Evolutionary conservation across 1,140 invertebrate species (phyloP).

Genomic region (Zaprionus capensis): DNA sequence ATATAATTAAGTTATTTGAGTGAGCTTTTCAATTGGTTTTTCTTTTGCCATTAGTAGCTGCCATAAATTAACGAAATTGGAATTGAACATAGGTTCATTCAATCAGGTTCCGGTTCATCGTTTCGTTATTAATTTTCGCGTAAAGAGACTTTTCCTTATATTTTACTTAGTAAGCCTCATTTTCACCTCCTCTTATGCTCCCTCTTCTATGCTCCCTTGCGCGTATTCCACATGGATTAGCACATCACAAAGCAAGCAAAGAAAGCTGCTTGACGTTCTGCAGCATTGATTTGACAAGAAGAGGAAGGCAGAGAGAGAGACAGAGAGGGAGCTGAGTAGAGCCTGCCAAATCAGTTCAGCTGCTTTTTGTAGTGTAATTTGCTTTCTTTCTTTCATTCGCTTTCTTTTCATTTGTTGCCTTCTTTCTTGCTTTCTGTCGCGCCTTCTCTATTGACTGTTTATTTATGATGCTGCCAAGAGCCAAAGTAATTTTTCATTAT

Average conservation of each 20-base stretch:
- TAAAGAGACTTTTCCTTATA: background rate
- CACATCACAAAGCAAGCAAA: conserved; percentile 19
- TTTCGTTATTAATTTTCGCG: conserved; percentile 72
- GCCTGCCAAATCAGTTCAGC: conserved; percentile 10
- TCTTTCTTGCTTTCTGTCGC: conserved; percentile 10
- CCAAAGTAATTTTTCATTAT: conserved; percentile 81
- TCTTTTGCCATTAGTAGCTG: conserved; percentile 48
- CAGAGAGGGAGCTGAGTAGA: no score
- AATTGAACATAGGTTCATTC: conserved; percentile 56
- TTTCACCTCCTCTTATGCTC: background rate
- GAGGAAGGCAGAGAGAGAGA: background rate
- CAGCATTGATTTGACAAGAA: conserved; percentile 56
- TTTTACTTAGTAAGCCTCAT: background rate
- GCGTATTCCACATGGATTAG: conserved; percentile 67
- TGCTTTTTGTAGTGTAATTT: conserved; percentile 1
- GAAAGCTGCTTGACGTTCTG: conserved; percentile 40
- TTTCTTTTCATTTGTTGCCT: background rate
- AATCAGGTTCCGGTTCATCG: conserved; percentile 55
- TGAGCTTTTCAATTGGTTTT: background rate
- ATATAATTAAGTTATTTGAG: background rate
- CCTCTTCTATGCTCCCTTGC: background rate
- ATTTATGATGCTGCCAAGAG: conserved; percentile 69
- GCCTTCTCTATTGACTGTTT: conserved; percentile 58
- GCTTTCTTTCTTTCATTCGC: conserved; percentile 11
- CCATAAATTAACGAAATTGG: conserved; percentile 68